phyloP scores from a whole-genome alignment of 2,888 invertebrate genomes.

The Caenorhabditis macrosperma region DNA sequence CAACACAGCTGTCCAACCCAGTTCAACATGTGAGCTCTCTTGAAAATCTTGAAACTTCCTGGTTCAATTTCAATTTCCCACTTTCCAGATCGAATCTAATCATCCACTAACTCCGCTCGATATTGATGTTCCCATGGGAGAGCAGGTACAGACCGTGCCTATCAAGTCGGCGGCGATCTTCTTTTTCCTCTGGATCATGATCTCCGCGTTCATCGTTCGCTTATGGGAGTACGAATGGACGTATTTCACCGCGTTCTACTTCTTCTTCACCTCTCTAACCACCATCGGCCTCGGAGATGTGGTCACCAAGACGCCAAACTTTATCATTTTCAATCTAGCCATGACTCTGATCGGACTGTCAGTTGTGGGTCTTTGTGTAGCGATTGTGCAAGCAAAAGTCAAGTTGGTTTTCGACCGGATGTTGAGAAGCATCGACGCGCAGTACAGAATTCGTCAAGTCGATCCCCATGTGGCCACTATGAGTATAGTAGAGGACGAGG shows the following conservation, averaged over 20 bases:
- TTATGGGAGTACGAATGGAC: conserved; percentile 74
- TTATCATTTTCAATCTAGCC: conserved; percentile 72
- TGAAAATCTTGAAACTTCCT: too few species aligned
- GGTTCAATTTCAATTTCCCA: too few species aligned
- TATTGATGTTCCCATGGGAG: conserved; percentile 62
- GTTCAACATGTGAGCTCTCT: conserved; percentile 63
- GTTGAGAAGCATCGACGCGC: conserved; percentile 70
- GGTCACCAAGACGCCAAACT: conserved; percentile 73
- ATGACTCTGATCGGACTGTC: conserved; percentile 70
- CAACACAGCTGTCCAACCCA: conserved; percentile 59
- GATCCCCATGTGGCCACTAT: conserved; percentile 72
- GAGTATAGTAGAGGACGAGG: conserved; percentile 71
- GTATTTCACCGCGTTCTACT: conserved; percentile 73
- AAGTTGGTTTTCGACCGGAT: conserved; percentile 70
- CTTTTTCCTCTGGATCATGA: conserved; percentile 69
- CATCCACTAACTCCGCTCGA: conserved; percentile 64
- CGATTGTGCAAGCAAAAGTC: conserved; percentile 73
- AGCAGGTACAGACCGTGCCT: conserved; percentile 71
- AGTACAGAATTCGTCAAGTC: conserved; percentile 69
- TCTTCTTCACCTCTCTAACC: conserved; percentile 73
- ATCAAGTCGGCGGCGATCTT: conserved; percentile 71
- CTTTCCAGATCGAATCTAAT: conserved; percentile 68
- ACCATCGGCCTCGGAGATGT: conserved; percentile 74
- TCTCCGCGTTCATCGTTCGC: conserved; percentile 66
- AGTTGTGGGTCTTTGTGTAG: conserved; percentile 70